phyloP scores from a whole-genome alignment of 53 echinoderm and acorn worm species.

The Arbacia lixula region DNA sequence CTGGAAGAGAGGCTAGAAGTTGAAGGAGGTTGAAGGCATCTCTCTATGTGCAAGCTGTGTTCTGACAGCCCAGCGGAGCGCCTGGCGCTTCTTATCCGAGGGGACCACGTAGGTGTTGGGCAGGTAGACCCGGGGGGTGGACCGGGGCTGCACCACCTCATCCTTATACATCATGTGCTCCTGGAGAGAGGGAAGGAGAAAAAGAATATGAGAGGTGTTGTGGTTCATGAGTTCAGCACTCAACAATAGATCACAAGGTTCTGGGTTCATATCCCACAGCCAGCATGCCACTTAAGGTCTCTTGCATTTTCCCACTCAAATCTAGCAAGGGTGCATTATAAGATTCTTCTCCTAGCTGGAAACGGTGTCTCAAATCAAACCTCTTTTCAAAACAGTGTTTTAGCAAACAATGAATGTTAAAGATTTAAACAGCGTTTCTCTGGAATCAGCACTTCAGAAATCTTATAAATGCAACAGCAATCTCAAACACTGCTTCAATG shows the following conservation, averaged over 20 bases:
- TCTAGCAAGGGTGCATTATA: background rate
- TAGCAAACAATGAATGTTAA: too few relatives aligned
- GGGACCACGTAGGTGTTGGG: slow-evolving; percentile 92
- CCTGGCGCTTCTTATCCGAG: slow-evolving; percentile 96
- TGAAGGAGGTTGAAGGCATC: slow-evolving; percentile 85
- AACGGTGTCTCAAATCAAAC: too few relatives aligned
- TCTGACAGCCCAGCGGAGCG: slow-evolving; percentile 96
- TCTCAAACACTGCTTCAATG: too few relatives aligned
- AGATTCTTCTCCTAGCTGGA: too few relatives aligned
- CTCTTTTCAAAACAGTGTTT: too few relatives aligned
- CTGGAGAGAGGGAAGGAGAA: slow-evolving; percentile 54
- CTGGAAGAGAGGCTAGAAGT: too few relatives aligned
- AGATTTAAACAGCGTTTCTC: too few relatives aligned
- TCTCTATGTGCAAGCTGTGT: slow-evolving; percentile 91
- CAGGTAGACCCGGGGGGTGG: slow-evolving; percentile 74
- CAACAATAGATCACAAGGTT: background rate
- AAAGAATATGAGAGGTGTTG: too few relatives aligned
- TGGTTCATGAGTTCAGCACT: too few relatives aligned
- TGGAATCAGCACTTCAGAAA: too few relatives aligned
- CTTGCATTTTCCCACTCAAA: background rate
- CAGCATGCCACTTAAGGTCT: background rate
- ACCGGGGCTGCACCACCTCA: slow-evolving; percentile 70
- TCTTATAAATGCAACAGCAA: too few relatives aligned
- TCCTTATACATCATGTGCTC: slow-evolving; percentile 98
- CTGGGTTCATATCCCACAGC: background rate